phyloP scores from a whole-genome alignment of 2,888 invertebrate genomes.

The Coremacera marginata region DNA sequence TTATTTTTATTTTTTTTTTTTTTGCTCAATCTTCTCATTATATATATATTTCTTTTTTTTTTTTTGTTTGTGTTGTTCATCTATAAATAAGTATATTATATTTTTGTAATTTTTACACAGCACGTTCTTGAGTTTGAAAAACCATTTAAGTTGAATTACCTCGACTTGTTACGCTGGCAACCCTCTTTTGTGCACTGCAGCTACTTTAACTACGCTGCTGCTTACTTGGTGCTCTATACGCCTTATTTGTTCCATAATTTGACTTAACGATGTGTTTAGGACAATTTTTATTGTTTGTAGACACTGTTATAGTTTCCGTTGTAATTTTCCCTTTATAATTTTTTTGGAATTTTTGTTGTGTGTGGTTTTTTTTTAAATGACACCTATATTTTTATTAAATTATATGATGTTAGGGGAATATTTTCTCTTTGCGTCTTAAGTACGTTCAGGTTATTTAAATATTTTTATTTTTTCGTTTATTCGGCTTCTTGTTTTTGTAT shows the following conservation, averaged over 20 bases:
- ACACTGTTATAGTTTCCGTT: too few relatives aligned
- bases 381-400: too few relatives aligned
- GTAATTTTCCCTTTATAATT: too few relatives aligned
- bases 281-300: not conserved
- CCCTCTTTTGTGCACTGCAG: too few relatives aligned
- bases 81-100: constrained; percentile 2
- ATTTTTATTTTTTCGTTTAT: too few relatives aligned
- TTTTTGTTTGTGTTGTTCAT: not conserved
- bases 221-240: not conserved
- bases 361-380: too few relatives aligned
- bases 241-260: not conserved
- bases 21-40: not conserved
- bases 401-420: too few relatives aligned
- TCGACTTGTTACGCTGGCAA: not conserved
- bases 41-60: too few relatives aligned
- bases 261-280: not conserved
- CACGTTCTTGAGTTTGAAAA: constrained; percentile 20
- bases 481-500: too few relatives aligned
- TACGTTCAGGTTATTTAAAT: too few relatives aligned
- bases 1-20: not conserved
- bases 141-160: constrained; percentile 34
- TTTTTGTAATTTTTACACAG: constrained; percentile 28
- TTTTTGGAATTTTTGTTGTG: too few relatives aligned
- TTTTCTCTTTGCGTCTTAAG: too few relatives aligned
- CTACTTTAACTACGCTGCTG: not conserved